Conservation (phyloP, 2,113 vertebrate species). For the Aplodontia rufa region DNA sequence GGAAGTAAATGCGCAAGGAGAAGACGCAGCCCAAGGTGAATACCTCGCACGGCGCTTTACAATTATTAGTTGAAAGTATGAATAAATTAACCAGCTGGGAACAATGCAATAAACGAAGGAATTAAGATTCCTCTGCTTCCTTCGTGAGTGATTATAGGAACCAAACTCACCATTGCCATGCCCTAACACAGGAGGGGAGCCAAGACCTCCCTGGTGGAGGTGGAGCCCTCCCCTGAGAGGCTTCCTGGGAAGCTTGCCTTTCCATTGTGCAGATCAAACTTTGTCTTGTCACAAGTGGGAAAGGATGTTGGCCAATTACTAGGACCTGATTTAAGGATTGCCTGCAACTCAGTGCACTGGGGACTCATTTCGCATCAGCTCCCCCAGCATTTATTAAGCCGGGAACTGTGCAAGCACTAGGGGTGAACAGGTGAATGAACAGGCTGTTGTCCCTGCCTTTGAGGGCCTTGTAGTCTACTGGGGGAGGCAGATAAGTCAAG, state of each 20-base stretch:
- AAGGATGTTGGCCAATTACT: background rate
- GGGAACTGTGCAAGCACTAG: background rate
- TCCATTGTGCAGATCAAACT: background rate
- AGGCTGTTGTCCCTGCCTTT: background rate
- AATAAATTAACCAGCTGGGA: background rate
- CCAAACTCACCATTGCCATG: background rate
- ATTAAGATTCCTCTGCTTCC: background rate
- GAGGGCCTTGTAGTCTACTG: background rate
- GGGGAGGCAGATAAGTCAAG: background rate
- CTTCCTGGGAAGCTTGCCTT: background rate
- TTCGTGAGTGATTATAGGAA: background rate
- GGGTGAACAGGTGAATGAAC: background rate
- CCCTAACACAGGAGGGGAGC: background rate
- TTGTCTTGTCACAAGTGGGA: background rate
- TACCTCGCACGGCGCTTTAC: background rate
- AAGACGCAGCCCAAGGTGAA: background rate
- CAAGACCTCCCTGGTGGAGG: background rate
- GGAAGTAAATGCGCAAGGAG: background rate
- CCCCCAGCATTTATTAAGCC: background rate
- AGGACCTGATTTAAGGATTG: background rate
- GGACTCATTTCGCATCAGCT: background rate
- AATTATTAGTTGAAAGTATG: background rate
- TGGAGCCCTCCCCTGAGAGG: background rate
- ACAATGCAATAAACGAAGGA: background rate
- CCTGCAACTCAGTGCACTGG: background rate